Conservation (phyloP, 2,797 vertebrate genomes). For the Sorex maritimensis region DNA sequence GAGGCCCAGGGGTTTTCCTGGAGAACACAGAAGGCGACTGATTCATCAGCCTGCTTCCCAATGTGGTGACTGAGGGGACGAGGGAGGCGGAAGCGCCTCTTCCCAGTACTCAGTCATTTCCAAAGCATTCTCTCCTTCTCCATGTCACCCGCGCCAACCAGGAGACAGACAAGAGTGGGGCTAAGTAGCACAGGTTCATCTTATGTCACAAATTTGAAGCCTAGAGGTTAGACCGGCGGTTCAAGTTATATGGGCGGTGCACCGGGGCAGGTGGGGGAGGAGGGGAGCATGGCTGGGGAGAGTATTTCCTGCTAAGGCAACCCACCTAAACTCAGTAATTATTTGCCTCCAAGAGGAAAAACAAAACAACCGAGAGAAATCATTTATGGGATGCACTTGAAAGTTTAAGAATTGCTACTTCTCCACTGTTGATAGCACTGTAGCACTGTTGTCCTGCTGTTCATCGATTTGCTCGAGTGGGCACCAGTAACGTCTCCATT, state of each 20-base stretch:
- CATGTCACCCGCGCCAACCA: not conserved
- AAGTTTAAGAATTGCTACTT: not conserved
- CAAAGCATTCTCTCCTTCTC: not conserved
- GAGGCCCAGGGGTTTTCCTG: constrained; percentile 72
- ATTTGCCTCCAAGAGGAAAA: not conserved
- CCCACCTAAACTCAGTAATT: not conserved
- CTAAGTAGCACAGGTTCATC: not conserved
- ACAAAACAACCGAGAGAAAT: constrained; percentile 24
- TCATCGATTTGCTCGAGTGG: too few species aligned
- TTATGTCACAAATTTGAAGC: not conserved
- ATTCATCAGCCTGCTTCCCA: not conserved
- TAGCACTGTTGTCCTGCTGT: too few species aligned
- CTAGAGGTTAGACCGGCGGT: not conserved
- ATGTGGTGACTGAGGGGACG: not conserved
- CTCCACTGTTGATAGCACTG: not conserved
- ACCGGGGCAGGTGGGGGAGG: not conserved
- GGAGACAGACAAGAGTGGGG: not conserved
- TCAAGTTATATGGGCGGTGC: not conserved
- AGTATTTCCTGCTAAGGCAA: not conserved
- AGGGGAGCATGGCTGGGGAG: not conserved
- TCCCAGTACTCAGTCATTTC: not conserved
- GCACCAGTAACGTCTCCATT: too few species aligned
- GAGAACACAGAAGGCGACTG: constrained; percentile 50
- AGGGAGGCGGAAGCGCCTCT: not conserved
- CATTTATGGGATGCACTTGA: not conserved